Evolutionary conservation across 2,113 vertebrate genomes (phyloP).

Genomic region (Thermophis baileyi): DNA sequence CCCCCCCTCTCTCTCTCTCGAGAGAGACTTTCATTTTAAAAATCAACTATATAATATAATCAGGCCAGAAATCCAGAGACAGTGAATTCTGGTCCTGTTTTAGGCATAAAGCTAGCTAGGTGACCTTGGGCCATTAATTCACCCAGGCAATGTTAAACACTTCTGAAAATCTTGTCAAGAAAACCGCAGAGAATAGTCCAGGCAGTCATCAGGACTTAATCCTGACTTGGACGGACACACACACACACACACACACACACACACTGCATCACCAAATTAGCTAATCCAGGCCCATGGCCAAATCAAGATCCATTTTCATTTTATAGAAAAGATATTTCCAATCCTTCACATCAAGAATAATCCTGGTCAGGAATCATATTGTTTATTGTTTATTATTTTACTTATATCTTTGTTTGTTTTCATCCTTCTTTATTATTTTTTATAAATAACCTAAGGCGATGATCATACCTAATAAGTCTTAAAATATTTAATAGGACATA

Average conservation of each 20-base stretch:
- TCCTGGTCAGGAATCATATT: background rate
- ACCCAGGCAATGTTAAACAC: background rate
- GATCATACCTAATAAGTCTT: too few relatives aligned
- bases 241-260: too few relatives aligned
- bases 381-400: background rate
- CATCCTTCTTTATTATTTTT: too few relatives aligned
- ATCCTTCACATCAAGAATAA: background rate
- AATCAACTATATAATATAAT: background rate
- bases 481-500: background rate
- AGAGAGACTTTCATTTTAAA: background rate
- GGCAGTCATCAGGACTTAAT: background rate
- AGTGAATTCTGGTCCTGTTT: background rate
- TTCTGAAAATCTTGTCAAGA: background rate
- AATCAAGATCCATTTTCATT: background rate
- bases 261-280: background rate
- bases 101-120: background rate
- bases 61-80: background rate
- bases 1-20: too few relatives aligned
- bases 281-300: background rate
- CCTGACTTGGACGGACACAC: background rate
- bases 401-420: too few relatives aligned
- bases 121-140: background rate
- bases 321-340: background rate
- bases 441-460: too few relatives aligned
- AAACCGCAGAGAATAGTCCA: background rate